Evolutionary conservation across 92 coral and sea anemone genomes (phyloP), one percentile per base, ranked within the genome.

Genomic region (Porites rus): DNA sequence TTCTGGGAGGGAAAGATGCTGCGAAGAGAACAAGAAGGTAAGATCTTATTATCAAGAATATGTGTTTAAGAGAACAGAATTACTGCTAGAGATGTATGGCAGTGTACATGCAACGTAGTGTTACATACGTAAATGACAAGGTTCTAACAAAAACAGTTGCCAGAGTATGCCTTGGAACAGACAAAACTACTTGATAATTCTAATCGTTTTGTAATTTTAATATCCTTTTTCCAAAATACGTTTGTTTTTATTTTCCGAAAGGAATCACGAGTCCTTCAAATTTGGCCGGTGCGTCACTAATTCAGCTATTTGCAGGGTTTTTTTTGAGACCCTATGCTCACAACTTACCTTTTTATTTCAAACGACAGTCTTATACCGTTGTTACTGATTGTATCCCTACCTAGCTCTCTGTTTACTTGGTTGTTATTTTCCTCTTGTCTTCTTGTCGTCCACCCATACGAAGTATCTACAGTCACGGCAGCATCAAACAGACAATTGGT

Each of bases 401-500:
- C 93, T 50, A 92, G 54, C 59, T 54, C 82, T 38, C 65, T 73
- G 74, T 92, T 91, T 18, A 76, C 82, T 61, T 72, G 72, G 58
- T 84, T 46, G 20, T 87, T 90, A 73, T 65, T 85, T 51, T 83
- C 90, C 74, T 89, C 86, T 65, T 78, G 77, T 62, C 76, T 69
- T 65, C 59, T 81, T 4, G 95, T 94, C 52, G 84, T 69, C 18
- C 61, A 75, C 9, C 94, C 98, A 78, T 92, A 76, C 1, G 91
- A 69, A 24, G 72, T 28, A 81, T 88, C 93, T 18, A 86, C 87
- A 1, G 98, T 94, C 21, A 93, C 93, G 28, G 98, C 98, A 6
- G 84, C 85, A 61, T 94, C 98, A 80, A 90, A 94, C 88, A 92
- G 67, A 51, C 98, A 94, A 25, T 88, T 76, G 1, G 52, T 71